phyloP scores from a whole-genome alignment of 2,888 invertebrate genomes.

The Eulithis testata region DNA sequence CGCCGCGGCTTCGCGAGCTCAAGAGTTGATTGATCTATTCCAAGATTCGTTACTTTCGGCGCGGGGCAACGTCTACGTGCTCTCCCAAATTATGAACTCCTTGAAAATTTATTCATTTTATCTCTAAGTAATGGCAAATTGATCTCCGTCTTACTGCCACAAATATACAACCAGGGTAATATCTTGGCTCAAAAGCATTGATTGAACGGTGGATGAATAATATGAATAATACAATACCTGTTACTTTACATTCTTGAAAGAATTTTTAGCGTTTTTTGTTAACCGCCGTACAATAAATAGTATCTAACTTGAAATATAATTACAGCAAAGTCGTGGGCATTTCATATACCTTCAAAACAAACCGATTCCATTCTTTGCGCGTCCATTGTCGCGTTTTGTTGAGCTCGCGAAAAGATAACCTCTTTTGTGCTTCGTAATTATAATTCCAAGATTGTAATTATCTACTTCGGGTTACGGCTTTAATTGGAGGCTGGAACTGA shows the following conservation, averaged over 20 bases:
- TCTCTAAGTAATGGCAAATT: slow-evolving; percentile 9
- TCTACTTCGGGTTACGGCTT: slow-evolving; percentile 21
- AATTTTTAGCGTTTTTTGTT: too few species aligned
- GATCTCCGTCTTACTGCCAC: not conserved
- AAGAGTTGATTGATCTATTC: slow-evolving; percentile 18
- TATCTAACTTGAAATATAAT: too few species aligned
- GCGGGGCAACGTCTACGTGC: slow-evolving; percentile 3
- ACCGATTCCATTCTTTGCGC: slow-evolving; percentile 8
- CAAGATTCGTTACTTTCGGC: slow-evolving; percentile 6
- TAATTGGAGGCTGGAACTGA: slow-evolving; percentile 19
- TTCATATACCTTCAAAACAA: not conserved
- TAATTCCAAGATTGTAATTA: slow-evolving; percentile 23
- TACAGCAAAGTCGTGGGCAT: not conserved
- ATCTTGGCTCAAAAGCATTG: too few species aligned
- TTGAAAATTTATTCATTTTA: slow-evolving; percentile 9
- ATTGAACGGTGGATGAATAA: too few species aligned
- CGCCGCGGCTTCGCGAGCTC: slow-evolving; percentile 1
- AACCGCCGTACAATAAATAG: too few species aligned
- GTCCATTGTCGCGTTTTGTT: slow-evolving; percentile 9
- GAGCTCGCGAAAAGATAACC: slow-evolving; percentile 18
- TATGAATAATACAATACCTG: too few species aligned
- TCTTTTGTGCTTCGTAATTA: slow-evolving; percentile 30
- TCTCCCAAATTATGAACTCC: not conserved
- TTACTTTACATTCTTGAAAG: too few species aligned
- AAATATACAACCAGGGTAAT: too few species aligned